Percentiles rank a stretch among this genome's conserved stretches.
phyloP scores from a whole-genome alignment of 2,888 invertebrate species.

The Seladonia tumulorum region DNA sequence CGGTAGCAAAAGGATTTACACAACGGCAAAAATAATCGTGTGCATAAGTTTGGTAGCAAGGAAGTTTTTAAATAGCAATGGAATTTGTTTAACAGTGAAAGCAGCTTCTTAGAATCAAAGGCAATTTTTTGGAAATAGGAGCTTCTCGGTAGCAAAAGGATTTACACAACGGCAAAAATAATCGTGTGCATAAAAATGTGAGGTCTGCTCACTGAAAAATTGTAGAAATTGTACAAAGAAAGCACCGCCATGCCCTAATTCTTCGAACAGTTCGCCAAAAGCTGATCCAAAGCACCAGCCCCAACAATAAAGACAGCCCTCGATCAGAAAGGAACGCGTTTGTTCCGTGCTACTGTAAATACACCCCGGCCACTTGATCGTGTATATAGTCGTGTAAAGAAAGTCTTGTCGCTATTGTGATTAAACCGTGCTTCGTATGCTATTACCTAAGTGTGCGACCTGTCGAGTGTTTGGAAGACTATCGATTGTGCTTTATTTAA shows the following conservation, averaged over 20 bases:
- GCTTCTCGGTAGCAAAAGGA: too few species aligned
- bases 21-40: not conserved
- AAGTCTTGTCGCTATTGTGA: conserved; percentile 69
- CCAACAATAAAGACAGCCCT: not conserved
- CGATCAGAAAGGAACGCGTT: not conserved
- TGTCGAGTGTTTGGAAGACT: conserved; percentile 29
- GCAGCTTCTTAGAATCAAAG: too few species aligned
- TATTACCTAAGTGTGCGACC: conserved; percentile 67
- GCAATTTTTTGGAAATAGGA: too few species aligned
- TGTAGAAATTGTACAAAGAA: not conserved
- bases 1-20: not conserved
- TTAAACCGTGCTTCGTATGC: conserved; percentile 70
- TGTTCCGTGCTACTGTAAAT: conserved; percentile 55
- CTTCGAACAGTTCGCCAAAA: conserved; percentile 1
- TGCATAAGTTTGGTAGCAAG: too few species aligned
- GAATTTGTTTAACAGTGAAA: too few species aligned
- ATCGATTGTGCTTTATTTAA: conserved; percentile 20
- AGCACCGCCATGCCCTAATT: not conserved
- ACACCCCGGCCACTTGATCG: conserved; percentile 29
- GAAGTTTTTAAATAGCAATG: too few species aligned
- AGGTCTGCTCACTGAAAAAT: not conserved
- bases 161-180: not conserved
- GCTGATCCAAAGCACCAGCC: conserved; percentile 21
- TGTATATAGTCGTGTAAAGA: conserved; percentile 73
- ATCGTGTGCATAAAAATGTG: not conserved